Evolutionary conservation across 2,797 vertebrate species (phyloP).

Genomic region (Anomalospiza imberbis): DNA sequence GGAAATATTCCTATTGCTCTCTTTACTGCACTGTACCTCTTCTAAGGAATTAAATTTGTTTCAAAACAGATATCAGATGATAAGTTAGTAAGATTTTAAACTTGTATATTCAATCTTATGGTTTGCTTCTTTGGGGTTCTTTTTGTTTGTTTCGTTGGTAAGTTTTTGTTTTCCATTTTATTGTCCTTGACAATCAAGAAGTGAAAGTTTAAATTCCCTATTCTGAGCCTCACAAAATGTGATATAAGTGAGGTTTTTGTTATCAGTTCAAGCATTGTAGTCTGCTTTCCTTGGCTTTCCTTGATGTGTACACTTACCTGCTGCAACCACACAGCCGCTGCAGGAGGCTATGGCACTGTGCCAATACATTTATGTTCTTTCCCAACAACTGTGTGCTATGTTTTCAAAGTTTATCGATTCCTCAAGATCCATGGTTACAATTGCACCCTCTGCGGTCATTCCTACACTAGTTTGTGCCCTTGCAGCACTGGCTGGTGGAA

Average conservation of each 20-base stretch:
- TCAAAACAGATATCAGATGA: background rate
- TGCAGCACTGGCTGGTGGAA: background rate
- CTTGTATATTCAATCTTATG: background rate
- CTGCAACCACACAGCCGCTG: background rate
- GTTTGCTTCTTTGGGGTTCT: rapidly evolving
- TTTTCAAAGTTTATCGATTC: background rate
- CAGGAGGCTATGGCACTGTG: background rate
- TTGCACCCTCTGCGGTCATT: background rate
- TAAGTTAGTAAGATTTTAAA: background rate
- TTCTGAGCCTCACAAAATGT: background rate
- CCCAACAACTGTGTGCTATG: background rate
- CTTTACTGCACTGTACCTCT: background rate
- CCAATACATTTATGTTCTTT: background rate
- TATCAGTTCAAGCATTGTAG: background rate
- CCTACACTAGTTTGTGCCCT: background rate
- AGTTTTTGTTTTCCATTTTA: background rate
- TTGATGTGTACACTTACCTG: background rate
- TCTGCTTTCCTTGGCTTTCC: background rate
- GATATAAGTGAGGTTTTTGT: background rate
- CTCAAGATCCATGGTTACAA: background rate
- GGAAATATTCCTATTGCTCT: background rate
- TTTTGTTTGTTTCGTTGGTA: background rate
- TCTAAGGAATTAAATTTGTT: background rate
- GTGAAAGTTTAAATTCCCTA: background rate
- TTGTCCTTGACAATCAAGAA: background rate